Conservation (phyloP, 2,797 vertebrate genomes). For the Cygnus olor region DNA sequence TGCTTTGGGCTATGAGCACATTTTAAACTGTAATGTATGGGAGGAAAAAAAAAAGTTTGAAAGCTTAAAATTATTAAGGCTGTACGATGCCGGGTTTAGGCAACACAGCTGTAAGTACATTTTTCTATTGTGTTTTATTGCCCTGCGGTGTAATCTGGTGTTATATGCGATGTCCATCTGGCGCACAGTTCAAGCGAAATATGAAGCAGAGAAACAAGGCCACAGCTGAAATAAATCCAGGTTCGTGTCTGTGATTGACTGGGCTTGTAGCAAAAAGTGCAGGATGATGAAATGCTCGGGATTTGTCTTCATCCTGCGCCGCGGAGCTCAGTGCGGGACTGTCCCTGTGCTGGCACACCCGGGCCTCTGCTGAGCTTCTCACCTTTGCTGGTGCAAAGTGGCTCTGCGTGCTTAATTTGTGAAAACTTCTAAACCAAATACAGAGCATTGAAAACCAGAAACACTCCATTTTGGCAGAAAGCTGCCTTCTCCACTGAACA, state of each 20-base stretch:
- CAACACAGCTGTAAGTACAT: neutral
- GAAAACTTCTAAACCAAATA: neutral
- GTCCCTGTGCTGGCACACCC: no score
- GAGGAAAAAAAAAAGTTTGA: neutral
- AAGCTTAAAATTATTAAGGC: neutral
- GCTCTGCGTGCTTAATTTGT: fast-evolving
- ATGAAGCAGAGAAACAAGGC: neutral
- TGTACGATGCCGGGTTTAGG: neutral
- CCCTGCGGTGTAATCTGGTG: neutral
- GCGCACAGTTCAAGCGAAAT: fast-evolving
- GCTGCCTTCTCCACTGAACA: neutral
- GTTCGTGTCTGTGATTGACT: fast-evolving
- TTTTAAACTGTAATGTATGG: neutral
- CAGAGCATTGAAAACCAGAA: neutral
- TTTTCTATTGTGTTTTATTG: neutral
- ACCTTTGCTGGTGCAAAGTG: neutral
- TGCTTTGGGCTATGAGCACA: neutral
- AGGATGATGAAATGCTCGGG: neutral
- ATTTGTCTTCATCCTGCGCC: neutral
- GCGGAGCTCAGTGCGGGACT: neutral
- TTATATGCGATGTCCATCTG: neutral
- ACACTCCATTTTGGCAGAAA: fast-evolving
- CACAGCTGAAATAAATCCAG: neutral
- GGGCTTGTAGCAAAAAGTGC: neutral
- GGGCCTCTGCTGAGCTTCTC: neutral